These are phyloP conservation scores for Nyctereutes procyonoides DNA, from an alignment of 2,113 vertebrate species.

Conservation along the genomic window DNA sequence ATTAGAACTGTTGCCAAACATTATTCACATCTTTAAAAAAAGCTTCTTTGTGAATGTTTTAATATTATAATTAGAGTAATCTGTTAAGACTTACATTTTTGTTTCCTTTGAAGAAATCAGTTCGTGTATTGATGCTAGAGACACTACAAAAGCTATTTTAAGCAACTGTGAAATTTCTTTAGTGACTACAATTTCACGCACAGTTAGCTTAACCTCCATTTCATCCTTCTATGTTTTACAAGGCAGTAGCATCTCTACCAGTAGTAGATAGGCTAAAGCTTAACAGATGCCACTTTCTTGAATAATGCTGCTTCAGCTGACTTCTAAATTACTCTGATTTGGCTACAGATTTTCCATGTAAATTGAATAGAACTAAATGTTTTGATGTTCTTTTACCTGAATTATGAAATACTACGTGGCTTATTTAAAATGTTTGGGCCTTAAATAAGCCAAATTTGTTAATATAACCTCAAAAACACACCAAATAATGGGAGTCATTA, in stretches of 20 bases:
- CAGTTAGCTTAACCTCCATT: constrained; percentile 88
- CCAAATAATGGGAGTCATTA: neutral
- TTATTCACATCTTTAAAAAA: constrained; percentile 33
- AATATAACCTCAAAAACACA: constrained; percentile 23
- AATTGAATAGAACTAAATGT: constrained; percentile 63
- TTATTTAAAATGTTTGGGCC: constrained; percentile 66
- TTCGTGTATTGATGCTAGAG: constrained; percentile 73
- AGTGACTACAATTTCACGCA: constrained; percentile 88
- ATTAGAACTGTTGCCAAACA: constrained; percentile 23
- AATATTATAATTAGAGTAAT: constrained; percentile 64
- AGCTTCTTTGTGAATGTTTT: constrained; percentile 34
- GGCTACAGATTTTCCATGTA: constrained; percentile 61
- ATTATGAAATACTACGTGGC: constrained; percentile 58
- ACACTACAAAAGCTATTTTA: constrained; percentile 86
- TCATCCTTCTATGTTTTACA: constrained; percentile 85
- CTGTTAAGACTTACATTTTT: constrained; percentile 71
- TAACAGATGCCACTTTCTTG: constrained; percentile 81
- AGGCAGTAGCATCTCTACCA: constrained; percentile 64
- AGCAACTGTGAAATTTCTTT: constrained; percentile 87
- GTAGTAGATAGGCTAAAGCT: constrained; percentile 73
- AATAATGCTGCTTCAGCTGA: constrained; percentile 77
- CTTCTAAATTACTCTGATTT: constrained; percentile 76
- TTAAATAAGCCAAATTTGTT: neutral
- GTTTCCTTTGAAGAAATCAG: constrained; percentile 77
- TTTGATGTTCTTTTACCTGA: constrained; percentile 54